phyloP scores from a whole-genome alignment of 2,888 invertebrate species.

The Schizaphis graminum region DNA sequence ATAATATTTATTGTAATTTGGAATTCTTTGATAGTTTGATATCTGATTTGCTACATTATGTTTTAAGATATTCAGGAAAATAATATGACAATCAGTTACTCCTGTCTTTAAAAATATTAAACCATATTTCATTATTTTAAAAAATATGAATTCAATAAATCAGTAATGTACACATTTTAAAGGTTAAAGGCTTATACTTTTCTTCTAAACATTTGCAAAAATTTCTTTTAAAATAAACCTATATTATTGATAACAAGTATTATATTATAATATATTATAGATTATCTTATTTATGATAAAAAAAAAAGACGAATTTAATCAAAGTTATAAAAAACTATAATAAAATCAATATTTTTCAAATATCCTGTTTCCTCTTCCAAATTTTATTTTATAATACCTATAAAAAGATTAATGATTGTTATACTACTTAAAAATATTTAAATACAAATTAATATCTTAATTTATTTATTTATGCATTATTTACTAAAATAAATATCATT shows the following conservation, averaged over 20 bases:
- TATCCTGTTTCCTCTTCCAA: not conserved
- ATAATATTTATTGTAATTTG: not conserved
- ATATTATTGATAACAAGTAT: too few species aligned
- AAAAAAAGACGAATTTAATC: not conserved
- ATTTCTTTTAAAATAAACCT: not conserved
- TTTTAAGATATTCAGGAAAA: not conserved
- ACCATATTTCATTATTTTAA: not conserved
- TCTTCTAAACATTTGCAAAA: not conserved
- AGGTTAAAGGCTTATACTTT: not conserved
- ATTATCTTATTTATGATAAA: not conserved
- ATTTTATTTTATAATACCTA: not conserved
- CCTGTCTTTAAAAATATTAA: not conserved
- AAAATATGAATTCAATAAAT: not conserved
- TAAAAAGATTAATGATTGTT: not conserved
- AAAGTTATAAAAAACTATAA: not conserved
- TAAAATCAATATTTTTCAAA: not conserved
- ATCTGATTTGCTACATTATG: not conserved
- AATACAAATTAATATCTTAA: not conserved
- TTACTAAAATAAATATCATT: not conserved
- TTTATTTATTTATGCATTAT: not conserved
- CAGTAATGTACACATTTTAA: not conserved
- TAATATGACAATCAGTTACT: constrained; percentile 38
- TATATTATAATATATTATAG: too few species aligned
- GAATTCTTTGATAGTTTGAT: not conserved
- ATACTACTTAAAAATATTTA: not conserved